Base-by-base conservation (phyloP, 1,140 invertebrate species). In the Bombus polaris region DNA sequence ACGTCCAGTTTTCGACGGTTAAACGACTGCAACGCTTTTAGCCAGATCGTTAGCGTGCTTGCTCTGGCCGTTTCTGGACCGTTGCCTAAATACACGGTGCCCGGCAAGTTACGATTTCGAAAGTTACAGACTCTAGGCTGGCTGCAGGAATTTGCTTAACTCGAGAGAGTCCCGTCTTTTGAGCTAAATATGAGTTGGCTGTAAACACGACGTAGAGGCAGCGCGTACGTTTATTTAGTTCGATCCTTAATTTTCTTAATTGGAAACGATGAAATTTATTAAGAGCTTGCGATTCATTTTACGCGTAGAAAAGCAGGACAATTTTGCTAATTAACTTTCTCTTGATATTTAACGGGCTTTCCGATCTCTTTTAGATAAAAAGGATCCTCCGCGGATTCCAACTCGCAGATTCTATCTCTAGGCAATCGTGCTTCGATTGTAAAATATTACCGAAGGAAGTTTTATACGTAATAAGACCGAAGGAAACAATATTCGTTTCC, bases 11-110 rank as follows among this genome's bases (percentile, higher is more conserved):
- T 81, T 87, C 81, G 71, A 70, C 28, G 68, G 65, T 86, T 83
- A 78, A 89, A 82, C 62, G 83, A 78, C 88, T 47, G 71, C 75
- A 71, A 59, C 32, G 76, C 65, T 75, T 86, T 89, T 86, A 86
- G 77, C 83, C 78, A 57, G 87, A 68, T 89, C 76, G 84, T 86
- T 89, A 81, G 66, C 39, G 59, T 12, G 65, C 42, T 82, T 53
- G 66, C 25, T 53, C 42, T 65, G 35, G 3, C n/a, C 65, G 87
- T 39, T 75, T 86, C 82, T 88, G 53, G 83, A 70, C 53, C 75
- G 22, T 10, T 71, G 82, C 66, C 75, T 79, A 79, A 78, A 84
- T n/a, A 84, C 66, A 59, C 37, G 32, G 3, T 35, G 65, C 22
- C 32, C 57, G 32, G 25, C 28, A 42, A 65, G 35, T 78, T 65